phyloP scores from a whole-genome alignment of 1,140 invertebrate genomes.

The Diorhabda sublineata region DNA sequence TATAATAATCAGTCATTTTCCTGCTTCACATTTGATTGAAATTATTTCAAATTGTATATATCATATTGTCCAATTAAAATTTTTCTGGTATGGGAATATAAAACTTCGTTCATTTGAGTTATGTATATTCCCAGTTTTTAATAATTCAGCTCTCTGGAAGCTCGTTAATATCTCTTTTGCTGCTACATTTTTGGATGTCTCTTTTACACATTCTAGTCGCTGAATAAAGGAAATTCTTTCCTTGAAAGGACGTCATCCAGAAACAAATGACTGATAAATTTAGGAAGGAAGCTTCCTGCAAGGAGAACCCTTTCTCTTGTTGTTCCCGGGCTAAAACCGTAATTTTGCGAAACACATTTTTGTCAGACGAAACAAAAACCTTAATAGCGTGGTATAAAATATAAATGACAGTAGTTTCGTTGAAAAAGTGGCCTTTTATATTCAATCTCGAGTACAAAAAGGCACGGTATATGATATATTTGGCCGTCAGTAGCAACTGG shows the following conservation, averaged over 20 bases:
- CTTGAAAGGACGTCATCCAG: neutral
- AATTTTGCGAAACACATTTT: slow-evolving; percentile 2
- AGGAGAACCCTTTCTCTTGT: neutral
- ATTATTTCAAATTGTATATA: neutral
- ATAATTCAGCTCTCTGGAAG: neutral
- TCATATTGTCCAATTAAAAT: neutral
- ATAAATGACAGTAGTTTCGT: neutral
- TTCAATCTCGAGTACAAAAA: slow-evolving; percentile 15
- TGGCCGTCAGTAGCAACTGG: slow-evolving; percentile 6
- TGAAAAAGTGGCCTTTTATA: slow-evolving; percentile 7
- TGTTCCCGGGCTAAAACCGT: neutral
- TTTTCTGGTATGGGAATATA: neutral
- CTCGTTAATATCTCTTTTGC: neutral
- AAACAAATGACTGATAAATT: slow-evolving; percentile 3
- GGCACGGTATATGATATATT: slow-evolving; percentile 16
- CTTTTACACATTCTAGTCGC: neutral
- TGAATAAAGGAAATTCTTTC: neutral
- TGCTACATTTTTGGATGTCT: neutral
- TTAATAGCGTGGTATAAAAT: slow-evolving; percentile 6
- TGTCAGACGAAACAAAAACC: slow-evolving; percentile 3
- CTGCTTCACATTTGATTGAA: neutral
- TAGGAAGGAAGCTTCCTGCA: neutral
- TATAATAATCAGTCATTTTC: neutral
- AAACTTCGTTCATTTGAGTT: neutral
- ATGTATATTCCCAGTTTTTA: too few species aligned